Percentiles rank a stretch among this genome's conserved stretches.
phyloP scores from a whole-genome alignment of 2,888 invertebrate genomes.

The Tetragonisca angustula region DNA sequence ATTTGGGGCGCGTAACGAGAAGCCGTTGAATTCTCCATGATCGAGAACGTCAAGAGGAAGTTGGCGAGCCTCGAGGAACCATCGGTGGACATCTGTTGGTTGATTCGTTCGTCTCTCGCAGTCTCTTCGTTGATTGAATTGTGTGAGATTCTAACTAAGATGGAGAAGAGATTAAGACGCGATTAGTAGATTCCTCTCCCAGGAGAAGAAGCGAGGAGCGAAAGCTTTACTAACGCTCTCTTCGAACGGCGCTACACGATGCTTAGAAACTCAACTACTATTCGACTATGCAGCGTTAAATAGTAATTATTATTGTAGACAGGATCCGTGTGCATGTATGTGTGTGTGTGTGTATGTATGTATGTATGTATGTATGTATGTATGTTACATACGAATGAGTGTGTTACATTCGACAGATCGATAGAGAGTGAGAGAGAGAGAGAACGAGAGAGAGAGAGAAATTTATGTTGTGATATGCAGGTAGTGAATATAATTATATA shows the following conservation, averaged over 20 bases:
- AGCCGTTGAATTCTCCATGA: background rate
- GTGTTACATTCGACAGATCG: slow-evolving; percentile 49
- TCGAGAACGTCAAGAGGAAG: slow-evolving; percentile 7
- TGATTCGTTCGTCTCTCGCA: background rate
- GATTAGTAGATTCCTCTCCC: background rate
- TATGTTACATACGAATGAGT: slow-evolving; percentile 53
- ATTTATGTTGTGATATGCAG: slow-evolving; percentile 84
- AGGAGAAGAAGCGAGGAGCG: background rate
- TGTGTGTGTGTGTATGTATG: slow-evolving; percentile 47
- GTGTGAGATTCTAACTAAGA: background rate
- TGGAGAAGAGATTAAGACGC: background rate
- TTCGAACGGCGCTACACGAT: slow-evolving; percentile 75
- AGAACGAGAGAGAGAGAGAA: slow-evolving; percentile 56
- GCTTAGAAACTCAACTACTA: slow-evolving; percentile 81
- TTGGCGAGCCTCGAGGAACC: slow-evolving; percentile 1
- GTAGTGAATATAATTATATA: slow-evolving; percentile 77
- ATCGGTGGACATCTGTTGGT: background rate
- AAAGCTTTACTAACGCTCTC: slow-evolving; percentile 37
- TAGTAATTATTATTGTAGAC: slow-evolving; percentile 82
- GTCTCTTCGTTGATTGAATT: slow-evolving; percentile 10
- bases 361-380: slow-evolving; percentile 54
- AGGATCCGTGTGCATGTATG: slow-evolving; percentile 67
- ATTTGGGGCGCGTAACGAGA: background rate
- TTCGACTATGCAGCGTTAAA: slow-evolving; percentile 79
- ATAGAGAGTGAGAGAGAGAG: slow-evolving; percentile 23